Conservation (phyloP, 2,113 vertebrate genomes). For the Cebus imitator region DNA sequence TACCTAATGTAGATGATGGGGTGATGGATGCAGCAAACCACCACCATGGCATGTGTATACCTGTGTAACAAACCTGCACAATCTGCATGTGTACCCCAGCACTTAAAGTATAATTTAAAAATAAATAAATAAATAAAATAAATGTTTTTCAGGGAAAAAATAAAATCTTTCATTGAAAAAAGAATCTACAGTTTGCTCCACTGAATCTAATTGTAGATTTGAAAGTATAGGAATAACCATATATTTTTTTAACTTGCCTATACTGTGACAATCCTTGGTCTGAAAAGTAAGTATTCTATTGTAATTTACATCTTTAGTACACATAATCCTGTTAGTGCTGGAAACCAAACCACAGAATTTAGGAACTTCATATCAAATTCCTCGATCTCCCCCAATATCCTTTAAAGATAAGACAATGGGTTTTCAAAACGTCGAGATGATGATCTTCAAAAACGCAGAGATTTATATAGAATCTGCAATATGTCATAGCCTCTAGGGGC, state of each 20-base stretch:
- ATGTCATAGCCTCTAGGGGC: neutral
- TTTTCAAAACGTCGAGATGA: constrained; percentile 14
- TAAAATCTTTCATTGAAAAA: neutral
- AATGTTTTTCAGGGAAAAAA: neutral
- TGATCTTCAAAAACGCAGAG: neutral
- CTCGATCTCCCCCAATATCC: neutral
- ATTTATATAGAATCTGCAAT: constrained; percentile 8
- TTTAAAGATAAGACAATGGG: neutral
- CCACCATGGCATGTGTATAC: too few relatives aligned
- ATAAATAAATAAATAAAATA: neutral
- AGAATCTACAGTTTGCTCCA: neutral
- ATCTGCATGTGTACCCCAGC: too few relatives aligned
- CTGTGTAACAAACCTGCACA: too few relatives aligned
- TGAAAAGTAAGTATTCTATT: neutral
- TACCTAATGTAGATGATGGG: too few relatives aligned
- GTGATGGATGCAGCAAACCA: too few relatives aligned
- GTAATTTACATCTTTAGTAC: constrained; percentile 8
- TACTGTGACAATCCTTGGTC: neutral
- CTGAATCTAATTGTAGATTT: neutral
- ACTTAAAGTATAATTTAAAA: too few relatives aligned
- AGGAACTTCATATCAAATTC: neutral
- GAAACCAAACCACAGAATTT: neutral
- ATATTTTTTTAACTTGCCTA: neutral
- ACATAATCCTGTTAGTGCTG: neutral
- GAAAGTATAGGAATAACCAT: neutral